Evolutionary conservation across 2,888 invertebrate genomes (phyloP).

Genomic region (Orchestes rusci): DNA sequence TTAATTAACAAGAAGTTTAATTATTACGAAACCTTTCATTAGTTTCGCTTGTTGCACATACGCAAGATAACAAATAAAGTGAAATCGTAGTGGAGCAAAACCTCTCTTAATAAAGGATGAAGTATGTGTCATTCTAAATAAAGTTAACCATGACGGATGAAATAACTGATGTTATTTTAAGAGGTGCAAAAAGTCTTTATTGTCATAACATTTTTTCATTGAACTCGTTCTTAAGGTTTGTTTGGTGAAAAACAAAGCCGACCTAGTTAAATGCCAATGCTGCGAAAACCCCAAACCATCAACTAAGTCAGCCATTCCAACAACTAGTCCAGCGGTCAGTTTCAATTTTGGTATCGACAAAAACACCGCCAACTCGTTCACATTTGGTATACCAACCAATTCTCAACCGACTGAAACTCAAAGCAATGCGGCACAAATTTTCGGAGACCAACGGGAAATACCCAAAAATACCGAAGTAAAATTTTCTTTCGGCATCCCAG

Average conservation of each 20-base stretch:
- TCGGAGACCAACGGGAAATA: constrained; percentile 26
- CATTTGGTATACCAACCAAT: constrained; percentile 38
- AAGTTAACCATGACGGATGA: too few species aligned
- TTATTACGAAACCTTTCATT: too few species aligned
- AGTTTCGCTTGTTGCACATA: too few species aligned
- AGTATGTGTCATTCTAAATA: too few species aligned
- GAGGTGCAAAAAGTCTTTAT: too few species aligned
- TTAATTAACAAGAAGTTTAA: too few species aligned
- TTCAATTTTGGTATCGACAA: constrained; percentile 50
- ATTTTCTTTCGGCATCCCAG: constrained; percentile 24
- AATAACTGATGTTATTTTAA: too few species aligned
- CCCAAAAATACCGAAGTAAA: constrained; percentile 3
- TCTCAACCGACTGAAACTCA: constrained; percentile 9
- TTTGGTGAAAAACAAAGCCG: constrained; percentile 49
- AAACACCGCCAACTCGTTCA: constrained; percentile 38
- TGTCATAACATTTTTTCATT: neutral
- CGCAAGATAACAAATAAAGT: too few species aligned
- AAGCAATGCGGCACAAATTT: constrained; percentile 24
- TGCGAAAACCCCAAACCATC: constrained; percentile 52
- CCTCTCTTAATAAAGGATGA: too few species aligned
- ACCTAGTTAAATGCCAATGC: constrained; percentile 47
- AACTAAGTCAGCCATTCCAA: constrained; percentile 11
- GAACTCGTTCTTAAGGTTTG: constrained; percentile 41
- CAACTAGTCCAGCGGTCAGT: constrained; percentile 20
- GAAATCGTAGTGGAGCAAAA: too few species aligned